Evolutionary conservation across 92 coral and sea anemone species (phyloP), one percentile per base, ranked within the genome.

Genomic region (Porites divaricata): DNA sequence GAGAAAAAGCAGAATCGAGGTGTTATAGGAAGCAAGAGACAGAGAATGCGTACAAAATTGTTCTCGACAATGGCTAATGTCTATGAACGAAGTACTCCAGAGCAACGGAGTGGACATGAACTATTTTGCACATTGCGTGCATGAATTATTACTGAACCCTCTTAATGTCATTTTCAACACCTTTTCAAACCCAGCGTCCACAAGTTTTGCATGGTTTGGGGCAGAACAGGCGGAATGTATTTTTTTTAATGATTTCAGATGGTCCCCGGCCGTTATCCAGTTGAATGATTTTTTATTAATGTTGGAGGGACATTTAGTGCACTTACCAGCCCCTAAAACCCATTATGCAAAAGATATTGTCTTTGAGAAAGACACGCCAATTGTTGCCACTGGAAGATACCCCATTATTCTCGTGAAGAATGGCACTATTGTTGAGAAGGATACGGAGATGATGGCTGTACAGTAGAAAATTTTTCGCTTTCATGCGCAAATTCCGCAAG

Each of bases 221-320:
- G 28, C 28, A 2, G 28, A 26, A 26, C 28, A 26, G 28, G 28
- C 28, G 1, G 28, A 26, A 26, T 26, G 28, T 26, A 26, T 26
- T 26, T 26, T 26, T 26, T 26, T 26, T 1, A 26, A 26, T 26
- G 28, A 26, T 26, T 26, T 26, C 28, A 26, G 28, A 26, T 26
- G 28, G 81, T 90, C 63, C 16, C 73, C 83, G 10, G 14, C 78
- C 2, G 45, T 76, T 8, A 88, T 85, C 51, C 83, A 81, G 22
- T 91, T 92, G 90, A 83, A 91, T 57, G 95, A 89, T 79, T 75
- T 92, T 5, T 81, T 92, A 48, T 72, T 89, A 51, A 80, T 86
- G 17, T 79, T 89, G 76, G 91, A 89, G 28, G 92, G 93, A 2
- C 88, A 88, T 57, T 62, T 67, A 4, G 86, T 87, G 67, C 88